Evolutionary conservation across 2,888 invertebrate genomes (phyloP).

Genomic region (Drosophila austrosaltans): DNA sequence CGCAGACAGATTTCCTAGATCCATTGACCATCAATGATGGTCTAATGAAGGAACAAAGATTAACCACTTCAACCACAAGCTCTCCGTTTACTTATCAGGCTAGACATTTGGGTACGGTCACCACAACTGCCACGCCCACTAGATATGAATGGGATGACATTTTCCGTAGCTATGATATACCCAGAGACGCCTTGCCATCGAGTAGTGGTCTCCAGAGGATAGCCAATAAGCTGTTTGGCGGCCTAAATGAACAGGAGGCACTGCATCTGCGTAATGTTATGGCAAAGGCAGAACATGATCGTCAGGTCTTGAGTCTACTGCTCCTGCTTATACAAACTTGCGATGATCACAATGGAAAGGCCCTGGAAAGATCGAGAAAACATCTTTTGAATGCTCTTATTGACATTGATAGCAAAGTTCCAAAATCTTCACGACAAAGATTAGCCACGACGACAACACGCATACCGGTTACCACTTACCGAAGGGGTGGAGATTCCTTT

Average conservation of each 20-base stretch:
- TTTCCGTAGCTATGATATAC: constrained; percentile 85
- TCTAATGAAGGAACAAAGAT: constrained; percentile 83
- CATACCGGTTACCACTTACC: constrained; percentile 74
- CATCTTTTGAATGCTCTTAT: constrained; percentile 88
- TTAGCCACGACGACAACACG: constrained; percentile 60
- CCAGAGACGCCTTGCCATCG: constrained; percentile 85
- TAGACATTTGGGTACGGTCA: constrained; percentile 37
- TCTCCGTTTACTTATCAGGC: constrained; percentile 82
- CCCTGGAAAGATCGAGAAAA: constrained; percentile 88
- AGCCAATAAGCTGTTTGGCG: constrained; percentile 90
- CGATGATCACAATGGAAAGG: constrained; percentile 88
- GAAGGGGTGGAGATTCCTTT: constrained; percentile 81
- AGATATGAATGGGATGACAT: constrained; percentile 83
- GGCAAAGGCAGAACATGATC: constrained; percentile 91
- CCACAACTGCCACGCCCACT: constrained; percentile 77
- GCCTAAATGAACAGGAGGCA: constrained; percentile 89
- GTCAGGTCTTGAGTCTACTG: constrained; percentile 89
- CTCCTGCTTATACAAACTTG: constrained; percentile 91
- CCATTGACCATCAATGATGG: constrained; percentile 90
- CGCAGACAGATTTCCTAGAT: constrained; percentile 88
- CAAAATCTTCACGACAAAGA: constrained; percentile 54
- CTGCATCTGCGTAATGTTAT: constrained; percentile 91
- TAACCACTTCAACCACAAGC: constrained; percentile 61
- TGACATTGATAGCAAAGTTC: constrained; percentile 85
- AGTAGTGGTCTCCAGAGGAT: constrained; percentile 87